Base-by-base conservation (phyloP, 2,888 invertebrate genomes). In the Heliconius hortense region DNA sequence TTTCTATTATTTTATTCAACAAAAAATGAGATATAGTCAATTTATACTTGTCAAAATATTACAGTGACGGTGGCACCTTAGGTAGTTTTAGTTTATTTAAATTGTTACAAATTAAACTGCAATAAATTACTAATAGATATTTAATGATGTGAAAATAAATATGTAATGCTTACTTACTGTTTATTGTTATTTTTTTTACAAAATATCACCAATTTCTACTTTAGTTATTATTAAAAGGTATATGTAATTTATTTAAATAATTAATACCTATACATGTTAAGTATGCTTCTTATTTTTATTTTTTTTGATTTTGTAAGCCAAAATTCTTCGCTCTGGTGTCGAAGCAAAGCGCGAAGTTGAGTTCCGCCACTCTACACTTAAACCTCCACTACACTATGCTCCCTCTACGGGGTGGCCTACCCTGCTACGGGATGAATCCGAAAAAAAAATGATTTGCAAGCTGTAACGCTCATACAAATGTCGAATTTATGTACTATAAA, bases 81-180 rank as follows among this genome's bases (percentile, higher is more conserved):
- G 4, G 21, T 39, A 64, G 2, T 64, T 39, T n/a, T 64, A 39
- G 39, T 39, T 39, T 39, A 43, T 24, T 43, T 13, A 35, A 21
- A 24, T 66, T 39, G 24, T 24, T 66, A 66, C 66, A 66, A 66
- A 43, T 43, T 66, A 66, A 66, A 43, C 66, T 66, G 66, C 39
- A 39, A 66, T 66, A 66, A 24, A 43, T 26, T 66, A 39, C 5
- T 64, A n/a, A 66, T 39, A 64, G 39, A 66, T n/a, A 39, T 66
- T 66, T 24, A 43, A 24, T 15, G 3, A 43, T 18, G 39, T 24
- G n/a, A 15, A 39, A n/a, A 66, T 66, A 66, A 39, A 66, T 66
- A 8, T 43, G 15, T 66, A 24, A 66, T 66, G 24, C 3, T 64
- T 64, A 64, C 11, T 28, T 64, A 35, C 13, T 64, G 24, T 60